These are phyloP conservation scores for Thaumetopoea pityocampa DNA, from an alignment of 1,140 invertebrate genomes.

Conservation along the genomic window DNA sequence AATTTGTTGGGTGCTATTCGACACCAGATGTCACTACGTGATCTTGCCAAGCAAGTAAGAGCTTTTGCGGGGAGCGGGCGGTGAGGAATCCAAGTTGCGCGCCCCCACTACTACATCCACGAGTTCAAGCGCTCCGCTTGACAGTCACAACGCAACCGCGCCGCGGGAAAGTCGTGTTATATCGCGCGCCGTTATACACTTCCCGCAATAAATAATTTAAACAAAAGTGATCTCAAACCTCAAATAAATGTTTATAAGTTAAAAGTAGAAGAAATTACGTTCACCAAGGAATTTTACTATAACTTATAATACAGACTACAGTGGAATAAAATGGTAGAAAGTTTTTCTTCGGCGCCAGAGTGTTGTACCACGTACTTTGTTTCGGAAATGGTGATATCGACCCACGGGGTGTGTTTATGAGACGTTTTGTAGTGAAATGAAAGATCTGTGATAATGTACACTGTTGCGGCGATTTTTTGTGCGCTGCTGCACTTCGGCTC, in stretches of 20 bases:
- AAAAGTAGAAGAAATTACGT: slow-evolving; percentile 26
- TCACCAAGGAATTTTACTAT: slow-evolving; percentile 28
- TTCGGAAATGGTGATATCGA: slow-evolving; percentile 75
- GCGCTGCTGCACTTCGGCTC: slow-evolving; percentile 55
- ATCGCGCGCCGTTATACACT: slow-evolving; percentile 33
- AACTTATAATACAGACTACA: slow-evolving; percentile 36
- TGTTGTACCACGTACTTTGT: slow-evolving; percentile 67
- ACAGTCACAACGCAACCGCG: slow-evolving; percentile 65
- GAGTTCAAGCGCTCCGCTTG: slow-evolving; percentile 51
- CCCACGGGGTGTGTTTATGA: slow-evolving; percentile 73
- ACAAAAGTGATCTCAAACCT: slow-evolving; percentile 52
- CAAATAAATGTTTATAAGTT: slow-evolving; percentile 35
- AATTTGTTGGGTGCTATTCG: slow-evolving; percentile 34
- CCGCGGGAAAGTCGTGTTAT: slow-evolving; percentile 44
- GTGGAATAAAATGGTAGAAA: slow-evolving; percentile 63
- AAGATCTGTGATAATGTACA: slow-evolving; percentile 71
- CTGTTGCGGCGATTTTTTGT: slow-evolving; percentile 52
- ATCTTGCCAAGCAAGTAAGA: slow-evolving; percentile 27
- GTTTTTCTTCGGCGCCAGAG: slow-evolving; percentile 60
- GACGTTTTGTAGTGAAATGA: slow-evolving; percentile 69
- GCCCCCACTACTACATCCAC: slow-evolving; percentile 59
- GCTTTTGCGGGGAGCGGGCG: slow-evolving; percentile 44
- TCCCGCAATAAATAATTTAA: slow-evolving; percentile 66
- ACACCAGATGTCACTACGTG: slow-evolving; percentile 52
- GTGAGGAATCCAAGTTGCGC: slow-evolving; percentile 44